Evolutionary conservation across 2,113 vertebrate species (phyloP).

Genomic region (Oreochromis tanganicae): DNA sequence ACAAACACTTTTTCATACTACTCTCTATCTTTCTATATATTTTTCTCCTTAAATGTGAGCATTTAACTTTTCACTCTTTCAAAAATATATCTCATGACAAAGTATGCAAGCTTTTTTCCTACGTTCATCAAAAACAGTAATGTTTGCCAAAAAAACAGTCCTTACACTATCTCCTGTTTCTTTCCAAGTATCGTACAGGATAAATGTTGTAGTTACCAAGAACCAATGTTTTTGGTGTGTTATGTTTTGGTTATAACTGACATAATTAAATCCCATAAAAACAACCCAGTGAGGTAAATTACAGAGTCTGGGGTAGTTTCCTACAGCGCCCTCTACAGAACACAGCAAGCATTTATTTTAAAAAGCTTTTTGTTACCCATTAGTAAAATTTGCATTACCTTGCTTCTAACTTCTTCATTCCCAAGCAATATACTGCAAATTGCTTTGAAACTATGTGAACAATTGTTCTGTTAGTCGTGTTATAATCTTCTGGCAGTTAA

Average conservation of each 20-base stretch:
- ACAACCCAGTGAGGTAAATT: neutral
- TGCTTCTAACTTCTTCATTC: neutral
- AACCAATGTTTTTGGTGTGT: neutral
- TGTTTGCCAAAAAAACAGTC: neutral
- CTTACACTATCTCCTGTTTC: accelerated
- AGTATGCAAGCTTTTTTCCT: neutral
- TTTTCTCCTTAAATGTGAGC: neutral
- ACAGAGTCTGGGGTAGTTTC: neutral
- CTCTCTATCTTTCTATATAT: neutral
- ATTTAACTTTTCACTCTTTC: neutral
- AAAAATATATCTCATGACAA: neutral
- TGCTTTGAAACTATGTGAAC: neutral
- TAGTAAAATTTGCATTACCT: neutral
- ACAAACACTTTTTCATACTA: neutral
- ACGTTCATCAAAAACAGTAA: neutral
- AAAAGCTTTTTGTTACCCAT: neutral
- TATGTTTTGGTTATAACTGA: neutral
- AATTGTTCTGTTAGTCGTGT: neutral
- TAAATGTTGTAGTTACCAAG: neutral
- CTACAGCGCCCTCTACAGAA: accelerated
- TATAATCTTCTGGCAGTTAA: neutral
- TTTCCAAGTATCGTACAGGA: neutral
- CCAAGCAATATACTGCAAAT: neutral
- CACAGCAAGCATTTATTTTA: neutral
- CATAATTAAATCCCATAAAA: neutral